Conservation (phyloP, 2,113 vertebrate species). For the Saiga tatarica region DNA sequence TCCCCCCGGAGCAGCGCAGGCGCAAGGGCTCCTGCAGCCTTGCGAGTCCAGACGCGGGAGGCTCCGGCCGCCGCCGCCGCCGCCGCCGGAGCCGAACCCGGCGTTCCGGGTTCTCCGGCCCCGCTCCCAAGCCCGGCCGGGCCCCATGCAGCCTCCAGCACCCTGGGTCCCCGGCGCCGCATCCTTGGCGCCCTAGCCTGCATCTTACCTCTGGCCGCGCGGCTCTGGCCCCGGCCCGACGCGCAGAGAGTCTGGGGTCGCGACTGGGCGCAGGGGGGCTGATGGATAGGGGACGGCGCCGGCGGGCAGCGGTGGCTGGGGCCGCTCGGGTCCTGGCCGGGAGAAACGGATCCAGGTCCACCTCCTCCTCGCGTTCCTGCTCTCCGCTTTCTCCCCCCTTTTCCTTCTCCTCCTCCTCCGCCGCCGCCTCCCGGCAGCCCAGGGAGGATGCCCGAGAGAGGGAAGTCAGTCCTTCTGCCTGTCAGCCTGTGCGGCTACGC, state of each 20-base stretch:
- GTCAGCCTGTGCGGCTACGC: conserved; percentile 66
- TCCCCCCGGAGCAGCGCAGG: conserved; percentile 59
- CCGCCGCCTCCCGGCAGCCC: conserved; percentile 77
- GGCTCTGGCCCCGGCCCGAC: conserved; percentile 63
- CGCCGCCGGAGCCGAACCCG: conserved; percentile 32
- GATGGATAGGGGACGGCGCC: conserved; percentile 58
- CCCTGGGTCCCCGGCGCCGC: not conserved
- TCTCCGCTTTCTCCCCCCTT: not conserved
- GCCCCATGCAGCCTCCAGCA: not conserved
- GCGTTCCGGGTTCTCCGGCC: conserved; percentile 19
- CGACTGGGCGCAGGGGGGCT: conserved; percentile 31
- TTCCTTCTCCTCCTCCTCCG: conserved; percentile 33
- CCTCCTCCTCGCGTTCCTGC: conserved; percentile 52
- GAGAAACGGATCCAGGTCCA: conserved; percentile 68
- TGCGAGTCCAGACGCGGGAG: conserved; percentile 67
- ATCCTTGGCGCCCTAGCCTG: not conserved
- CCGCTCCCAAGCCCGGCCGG: not conserved
- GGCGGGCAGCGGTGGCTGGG: conserved; percentile 61
- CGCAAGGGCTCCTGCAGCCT: conserved; percentile 64
- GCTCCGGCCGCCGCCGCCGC: conserved; percentile 47
- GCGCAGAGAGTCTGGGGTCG: conserved; percentile 48
- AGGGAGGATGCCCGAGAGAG: conserved; percentile 70
- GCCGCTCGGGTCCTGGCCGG: conserved; percentile 68
- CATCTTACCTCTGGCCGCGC: conserved; percentile 66
- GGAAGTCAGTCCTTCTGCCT: conserved; percentile 58